phyloP scores from a whole-genome alignment of 1,140 invertebrate species.

The Bombus huntii region DNA sequence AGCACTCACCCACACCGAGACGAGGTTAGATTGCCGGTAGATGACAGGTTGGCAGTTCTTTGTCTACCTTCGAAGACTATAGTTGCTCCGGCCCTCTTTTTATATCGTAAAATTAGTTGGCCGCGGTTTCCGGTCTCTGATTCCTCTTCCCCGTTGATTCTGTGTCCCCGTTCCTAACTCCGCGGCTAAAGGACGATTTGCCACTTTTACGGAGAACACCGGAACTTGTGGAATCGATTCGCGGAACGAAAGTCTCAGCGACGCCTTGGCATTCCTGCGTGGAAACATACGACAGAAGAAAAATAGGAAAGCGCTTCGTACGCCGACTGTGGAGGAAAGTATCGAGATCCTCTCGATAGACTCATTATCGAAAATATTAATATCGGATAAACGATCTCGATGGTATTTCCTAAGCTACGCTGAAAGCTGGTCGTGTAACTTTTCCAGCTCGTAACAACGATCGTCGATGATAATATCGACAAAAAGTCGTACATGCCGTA shows the following conservation, averaged over 20 bases:
- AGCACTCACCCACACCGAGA: constrained; percentile 51
- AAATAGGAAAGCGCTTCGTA: not conserved
- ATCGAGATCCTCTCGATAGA: not conserved
- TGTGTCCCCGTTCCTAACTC: constrained; percentile 66
- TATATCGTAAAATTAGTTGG: constrained; percentile 79
- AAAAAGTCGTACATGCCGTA: constrained; percentile 23
- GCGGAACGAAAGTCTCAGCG: not conserved
- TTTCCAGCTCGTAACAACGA: not conserved
- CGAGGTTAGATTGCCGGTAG: constrained; percentile 68
- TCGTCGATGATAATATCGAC: not conserved
- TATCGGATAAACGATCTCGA: too few species aligned
- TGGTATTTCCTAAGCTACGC: not conserved
- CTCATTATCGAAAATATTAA: not conserved
- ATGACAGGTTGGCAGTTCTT: constrained; percentile 75
- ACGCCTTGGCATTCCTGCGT: not conserved
- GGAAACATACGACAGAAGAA: not conserved
- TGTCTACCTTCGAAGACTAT: constrained; percentile 69
- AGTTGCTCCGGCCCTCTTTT: constrained; percentile 72
- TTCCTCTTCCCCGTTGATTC: constrained; percentile 34
- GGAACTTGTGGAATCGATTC: constrained; percentile 10
- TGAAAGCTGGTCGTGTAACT: not conserved
- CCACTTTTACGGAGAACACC: constrained; percentile 37
- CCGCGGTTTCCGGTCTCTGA: constrained; percentile 77
- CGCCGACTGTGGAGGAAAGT: not conserved
- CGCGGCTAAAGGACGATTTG: constrained; percentile 51